Conservation (phyloP, 1,140 invertebrate species). For the Bombus turneri region DNA sequence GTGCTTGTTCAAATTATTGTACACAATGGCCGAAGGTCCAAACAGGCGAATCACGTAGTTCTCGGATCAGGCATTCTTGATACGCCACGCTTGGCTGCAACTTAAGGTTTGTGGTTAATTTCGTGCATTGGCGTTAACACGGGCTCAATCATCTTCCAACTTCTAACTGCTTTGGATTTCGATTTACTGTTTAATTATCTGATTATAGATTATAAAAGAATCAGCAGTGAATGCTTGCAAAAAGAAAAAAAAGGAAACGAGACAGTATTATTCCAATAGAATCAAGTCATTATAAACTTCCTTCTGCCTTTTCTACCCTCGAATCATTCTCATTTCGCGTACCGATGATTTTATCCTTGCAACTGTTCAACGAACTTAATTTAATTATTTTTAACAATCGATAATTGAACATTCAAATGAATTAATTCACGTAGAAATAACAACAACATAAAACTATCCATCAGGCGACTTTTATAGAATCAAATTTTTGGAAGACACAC, state of each 20-base stretch:
- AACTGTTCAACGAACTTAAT: too few species aligned
- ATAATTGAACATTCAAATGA: too few species aligned
- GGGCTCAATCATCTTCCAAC: background rate
- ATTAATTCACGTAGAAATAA: background rate
- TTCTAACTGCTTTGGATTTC: background rate
- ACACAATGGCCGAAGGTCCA: conserved; percentile 24
- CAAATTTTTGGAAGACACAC: background rate
- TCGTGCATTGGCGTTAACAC: background rate
- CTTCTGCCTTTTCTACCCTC: too few species aligned
- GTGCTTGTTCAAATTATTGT: conserved; percentile 38
- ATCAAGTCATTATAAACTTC: too few species aligned
- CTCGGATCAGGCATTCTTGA: conserved; percentile 39
- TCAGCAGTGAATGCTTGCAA: background rate
- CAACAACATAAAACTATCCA: background rate
- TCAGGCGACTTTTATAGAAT: background rate
- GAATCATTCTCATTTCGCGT: too few species aligned
- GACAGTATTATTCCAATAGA: too few species aligned
- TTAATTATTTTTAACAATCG: too few species aligned
- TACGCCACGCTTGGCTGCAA: conserved; percentile 17
- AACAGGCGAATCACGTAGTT: conserved; percentile 47
- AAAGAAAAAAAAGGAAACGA: background rate
- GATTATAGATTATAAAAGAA: too few species aligned
- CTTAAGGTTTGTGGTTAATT: conserved; percentile 22
- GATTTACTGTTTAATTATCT: too few species aligned
- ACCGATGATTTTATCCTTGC: too few species aligned